phyloP scores from a whole-genome alignment of 2,113 vertebrate species.

The Aramus guarauna region DNA sequence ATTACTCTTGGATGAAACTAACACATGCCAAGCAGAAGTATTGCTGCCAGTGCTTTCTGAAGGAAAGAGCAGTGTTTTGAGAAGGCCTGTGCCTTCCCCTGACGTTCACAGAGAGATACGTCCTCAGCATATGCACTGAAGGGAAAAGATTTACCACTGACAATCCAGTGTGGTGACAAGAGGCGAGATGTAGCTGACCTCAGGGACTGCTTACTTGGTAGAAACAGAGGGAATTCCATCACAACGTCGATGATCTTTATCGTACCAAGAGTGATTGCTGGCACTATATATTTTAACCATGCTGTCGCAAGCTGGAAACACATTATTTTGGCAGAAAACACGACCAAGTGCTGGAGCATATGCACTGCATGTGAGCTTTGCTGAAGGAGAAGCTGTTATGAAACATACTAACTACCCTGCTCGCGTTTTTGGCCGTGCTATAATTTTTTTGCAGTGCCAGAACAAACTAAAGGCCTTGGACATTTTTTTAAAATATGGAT shows the following conservation, averaged over 20 bases:
- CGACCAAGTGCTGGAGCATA: neutral
- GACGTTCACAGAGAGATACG: neutral
- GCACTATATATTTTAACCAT: fast-evolving
- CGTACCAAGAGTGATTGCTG: neutral
- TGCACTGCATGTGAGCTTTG: neutral
- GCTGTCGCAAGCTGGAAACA: fast-evolving
- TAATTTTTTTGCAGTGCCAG: neutral
- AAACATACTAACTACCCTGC: fast-evolving
- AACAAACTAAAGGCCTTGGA: neutral
- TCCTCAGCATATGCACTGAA: neutral
- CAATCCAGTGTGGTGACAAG: neutral
- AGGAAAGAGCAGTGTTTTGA: neutral
- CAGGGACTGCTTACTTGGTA: neutral
- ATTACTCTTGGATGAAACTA: neutral
- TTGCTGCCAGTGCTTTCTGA: neutral
- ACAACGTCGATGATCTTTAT: neutral
- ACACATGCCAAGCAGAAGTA: neutral
- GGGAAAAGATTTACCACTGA: neutral
- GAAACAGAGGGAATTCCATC: neutral
- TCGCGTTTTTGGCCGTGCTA: neutral
- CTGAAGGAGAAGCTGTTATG: fast-evolving
- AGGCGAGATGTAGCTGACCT: neutral
- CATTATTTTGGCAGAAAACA: neutral
- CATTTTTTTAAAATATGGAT: neutral
- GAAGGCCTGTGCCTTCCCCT: neutral